These are phyloP conservation scores for Drosophila sp. DNA, from an alignment of 1,140 invertebrate species.

Conservation along the genomic window DNA sequence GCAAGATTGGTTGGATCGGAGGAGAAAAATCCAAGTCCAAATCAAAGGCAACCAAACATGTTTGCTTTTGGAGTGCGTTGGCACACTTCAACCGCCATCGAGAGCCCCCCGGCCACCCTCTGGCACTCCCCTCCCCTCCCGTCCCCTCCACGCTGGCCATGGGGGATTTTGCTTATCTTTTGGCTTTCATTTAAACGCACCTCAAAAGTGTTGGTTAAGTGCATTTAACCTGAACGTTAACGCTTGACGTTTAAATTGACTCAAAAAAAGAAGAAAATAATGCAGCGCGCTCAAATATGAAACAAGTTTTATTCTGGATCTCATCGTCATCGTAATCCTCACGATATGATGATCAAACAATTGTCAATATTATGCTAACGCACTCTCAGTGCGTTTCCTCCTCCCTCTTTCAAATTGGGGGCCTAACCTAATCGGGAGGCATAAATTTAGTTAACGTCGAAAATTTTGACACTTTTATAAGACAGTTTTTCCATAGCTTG, in stretches of 20 bases:
- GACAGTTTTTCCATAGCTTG: conserved; percentile 71
- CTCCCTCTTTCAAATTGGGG: conserved; percentile 26
- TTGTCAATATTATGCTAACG: conserved; percentile 39
- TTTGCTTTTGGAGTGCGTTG: conserved; percentile 36
- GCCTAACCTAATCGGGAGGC: conserved; percentile 47
- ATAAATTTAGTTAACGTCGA: conserved; percentile 64
- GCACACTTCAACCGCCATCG: conserved; percentile 48
- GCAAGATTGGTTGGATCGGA: background rate
- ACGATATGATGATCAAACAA: background rate
- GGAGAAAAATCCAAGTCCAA: conserved; percentile 42
- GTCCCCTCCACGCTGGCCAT: background rate
- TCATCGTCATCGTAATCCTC: no score
- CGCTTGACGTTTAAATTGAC: conserved; percentile 77
- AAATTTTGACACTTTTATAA: conserved; percentile 80
- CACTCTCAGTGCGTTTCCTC: background rate
- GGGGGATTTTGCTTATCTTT: conserved; percentile 49
- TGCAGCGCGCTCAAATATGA: conserved; percentile 5
- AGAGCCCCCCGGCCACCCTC: background rate
- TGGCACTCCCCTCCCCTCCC: background rate
- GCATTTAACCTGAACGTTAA: conserved; percentile 79
- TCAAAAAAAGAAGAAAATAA: conserved; percentile 16
- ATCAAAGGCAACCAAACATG: conserved; percentile 43
- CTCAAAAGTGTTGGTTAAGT: conserved; percentile 79
- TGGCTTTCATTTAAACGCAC: conserved; percentile 75
- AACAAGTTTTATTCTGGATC: conserved; percentile 56